Evolutionary conservation across 2,113 vertebrate genomes (phyloP).

Genomic region (Phalacrocorax aristotelis): DNA sequence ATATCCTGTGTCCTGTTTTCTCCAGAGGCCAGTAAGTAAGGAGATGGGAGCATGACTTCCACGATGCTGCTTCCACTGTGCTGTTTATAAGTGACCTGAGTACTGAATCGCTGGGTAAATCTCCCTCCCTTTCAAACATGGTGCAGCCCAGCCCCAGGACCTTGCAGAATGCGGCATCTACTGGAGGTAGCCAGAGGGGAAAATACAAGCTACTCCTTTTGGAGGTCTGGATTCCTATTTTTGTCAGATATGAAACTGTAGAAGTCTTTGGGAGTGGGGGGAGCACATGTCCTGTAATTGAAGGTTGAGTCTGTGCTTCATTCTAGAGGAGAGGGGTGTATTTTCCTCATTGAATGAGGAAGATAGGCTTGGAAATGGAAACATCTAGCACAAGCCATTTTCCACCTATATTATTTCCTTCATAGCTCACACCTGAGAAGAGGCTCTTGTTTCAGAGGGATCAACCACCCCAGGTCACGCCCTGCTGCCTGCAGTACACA

Average conservation of each 20-base stretch:
- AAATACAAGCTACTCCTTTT: background rate
- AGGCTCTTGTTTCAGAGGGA: background rate
- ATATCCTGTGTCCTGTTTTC: constrained; percentile 37
- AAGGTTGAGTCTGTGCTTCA: background rate
- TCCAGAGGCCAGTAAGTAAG: background rate
- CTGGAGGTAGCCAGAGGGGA: background rate
- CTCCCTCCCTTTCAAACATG: background rate
- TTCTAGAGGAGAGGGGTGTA: background rate
- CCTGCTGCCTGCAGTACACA: background rate
- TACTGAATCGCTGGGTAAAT: background rate
- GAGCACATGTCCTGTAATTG: background rate
- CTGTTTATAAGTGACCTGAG: background rate
- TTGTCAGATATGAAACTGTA: constrained; percentile 2
- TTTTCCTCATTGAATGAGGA: background rate
- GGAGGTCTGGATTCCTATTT: constrained; percentile 19
- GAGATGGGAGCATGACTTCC: background rate
- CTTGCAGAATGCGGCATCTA: background rate
- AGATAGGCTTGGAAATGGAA: background rate
- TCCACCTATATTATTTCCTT: background rate
- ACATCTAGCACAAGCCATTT: background rate
- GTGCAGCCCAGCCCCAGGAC: background rate
- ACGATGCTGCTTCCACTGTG: background rate
- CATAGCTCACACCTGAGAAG: background rate
- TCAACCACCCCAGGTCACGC: background rate
- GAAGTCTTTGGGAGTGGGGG: background rate